Evolutionary conservation across 92 coral and sea anemone species (phyloP).

Genomic region (Actinostola sp.): DNA sequence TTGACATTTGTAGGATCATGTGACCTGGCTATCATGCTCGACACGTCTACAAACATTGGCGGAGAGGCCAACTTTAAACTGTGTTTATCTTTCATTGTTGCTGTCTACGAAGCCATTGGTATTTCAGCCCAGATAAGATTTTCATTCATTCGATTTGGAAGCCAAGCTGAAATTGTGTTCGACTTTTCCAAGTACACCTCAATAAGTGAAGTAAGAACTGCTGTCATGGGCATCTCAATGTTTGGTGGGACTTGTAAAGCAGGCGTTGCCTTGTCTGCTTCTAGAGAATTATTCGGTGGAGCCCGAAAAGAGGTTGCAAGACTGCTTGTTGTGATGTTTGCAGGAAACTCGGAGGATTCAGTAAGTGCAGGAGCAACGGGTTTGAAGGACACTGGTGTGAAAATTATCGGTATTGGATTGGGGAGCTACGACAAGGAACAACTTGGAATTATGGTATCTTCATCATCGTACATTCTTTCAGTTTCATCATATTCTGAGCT

Average conservation of each 20-base stretch:
- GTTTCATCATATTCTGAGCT: conserved; percentile 50
- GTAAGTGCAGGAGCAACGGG: conserved; percentile 41
- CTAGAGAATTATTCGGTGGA: conserved; percentile 64
- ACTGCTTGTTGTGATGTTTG: conserved; percentile 64
- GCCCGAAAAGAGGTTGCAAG: conserved; percentile 42
- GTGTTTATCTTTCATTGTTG: conserved; percentile 36
- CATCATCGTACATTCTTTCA: conserved; percentile 43
- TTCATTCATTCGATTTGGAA: conserved; percentile 48
- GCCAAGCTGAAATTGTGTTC: conserved; percentile 35
- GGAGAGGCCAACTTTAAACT: conserved; percentile 57
- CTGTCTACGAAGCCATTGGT: conserved; percentile 46
- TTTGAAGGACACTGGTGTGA: conserved; percentile 49
- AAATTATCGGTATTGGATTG: conserved; percentile 64
- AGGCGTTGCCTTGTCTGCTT: conserved; percentile 57
- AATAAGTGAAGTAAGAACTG: conserved; percentile 54
- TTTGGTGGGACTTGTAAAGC: conserved; percentile 50
- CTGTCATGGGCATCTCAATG: conserved; percentile 35
- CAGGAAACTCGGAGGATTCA: conserved; percentile 65
- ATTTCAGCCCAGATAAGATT: conserved; percentile 41
- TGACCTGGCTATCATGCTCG: conserved; percentile 64
- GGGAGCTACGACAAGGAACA: conserved; percentile 59
- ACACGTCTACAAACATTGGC: conserved; percentile 50
- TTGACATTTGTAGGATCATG: conserved; percentile 29
- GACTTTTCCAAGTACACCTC: conserved; percentile 40
- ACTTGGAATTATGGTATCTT: conserved; percentile 62